Evolutionary conservation across 92 coral and sea anemone genomes (phyloP), one percentile per base, ranked within the genome.

Genomic region (Epizoanthus scotinus): DNA sequence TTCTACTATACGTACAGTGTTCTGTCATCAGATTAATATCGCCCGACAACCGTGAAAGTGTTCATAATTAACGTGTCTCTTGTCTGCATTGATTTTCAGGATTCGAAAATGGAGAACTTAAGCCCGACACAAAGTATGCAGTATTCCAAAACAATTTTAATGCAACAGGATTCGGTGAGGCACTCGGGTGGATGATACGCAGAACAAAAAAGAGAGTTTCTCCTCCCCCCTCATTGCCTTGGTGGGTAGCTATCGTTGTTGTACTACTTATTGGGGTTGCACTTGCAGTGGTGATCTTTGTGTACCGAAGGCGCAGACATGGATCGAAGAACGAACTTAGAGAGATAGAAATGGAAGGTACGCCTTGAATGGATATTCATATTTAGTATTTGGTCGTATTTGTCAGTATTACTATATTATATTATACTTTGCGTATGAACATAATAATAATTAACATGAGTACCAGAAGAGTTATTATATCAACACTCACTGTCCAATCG

Each of bases 161-260:
- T 49, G n/a, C 2, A 0, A 6, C 18, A 1, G 42, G 24, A 5
- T 14, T 60, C 3, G 77, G 77, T 3, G 77, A 71, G 36, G 52
- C 77, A 14, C 77, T 71, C 17, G 77, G 77, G 8, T 71, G 77
- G 77, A 18, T 71, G 22, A 71, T 62, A 21, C 40, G 14, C 28
- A 5, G n/a, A 18, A 13, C 3, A 3, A 34, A 19, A 6, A 34
- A 18, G 18, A 15, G 0, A 69, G 5, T 18, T 0, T 17, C 44
- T 38, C 44, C 44, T 38, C 3, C 44, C 44, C 0, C n/a, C n/a
- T n/a, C 67, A 12, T 8, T 31, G 0, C 3, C 55, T 8, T 42
- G 49, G 8, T 7, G 26, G 53, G 19, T 42, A 70, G 77, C 58
- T 44, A 21, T 50, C 7, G 36, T 70, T 29, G 34, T 18, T 70